Percentiles rank a stretch among this genome's conserved stretches.
Conservation (phyloP, 1,140 invertebrate genomes). For the Cotesia typhae region DNA sequence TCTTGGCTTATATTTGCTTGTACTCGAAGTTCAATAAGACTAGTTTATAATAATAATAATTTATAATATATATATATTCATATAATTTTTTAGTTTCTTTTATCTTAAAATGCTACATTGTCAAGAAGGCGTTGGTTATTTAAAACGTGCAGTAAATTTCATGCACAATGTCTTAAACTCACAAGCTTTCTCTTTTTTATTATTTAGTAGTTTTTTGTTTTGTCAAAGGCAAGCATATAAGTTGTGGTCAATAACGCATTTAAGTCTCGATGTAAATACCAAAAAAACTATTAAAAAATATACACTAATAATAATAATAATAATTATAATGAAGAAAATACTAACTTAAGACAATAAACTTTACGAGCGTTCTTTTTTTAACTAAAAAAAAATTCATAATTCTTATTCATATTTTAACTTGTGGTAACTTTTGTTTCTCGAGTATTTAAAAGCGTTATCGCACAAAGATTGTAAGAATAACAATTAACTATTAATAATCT, state of each 20-base stretch:
- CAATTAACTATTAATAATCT: not conserved
- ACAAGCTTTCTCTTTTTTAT: constrained; percentile 29
- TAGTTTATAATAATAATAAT: constrained; percentile 34
- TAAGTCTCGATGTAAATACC: constrained; percentile 3
- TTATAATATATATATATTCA: constrained; percentile 25
- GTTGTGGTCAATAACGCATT: constrained; percentile 22
- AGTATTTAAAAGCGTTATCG: constrained; percentile 8
- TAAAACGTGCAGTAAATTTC: constrained; percentile 16
- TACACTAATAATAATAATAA: not conserved
- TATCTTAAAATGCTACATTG: constrained; percentile 26
- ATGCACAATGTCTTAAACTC: constrained; percentile 24
- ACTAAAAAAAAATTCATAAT: not conserved
- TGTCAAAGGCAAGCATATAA: constrained; percentile 30
- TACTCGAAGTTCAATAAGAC: constrained; percentile 40
- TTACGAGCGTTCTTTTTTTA: not conserved
- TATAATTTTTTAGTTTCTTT: too few species aligned
- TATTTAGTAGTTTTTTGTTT: constrained; percentile 10
- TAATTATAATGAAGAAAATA: constrained; percentile 25
- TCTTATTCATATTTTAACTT: not conserved
- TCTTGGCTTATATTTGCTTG: constrained; percentile 33
- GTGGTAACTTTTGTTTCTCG: constrained; percentile 14
- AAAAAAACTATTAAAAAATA: not conserved
- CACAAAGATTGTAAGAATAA: constrained; percentile 5
- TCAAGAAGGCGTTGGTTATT: constrained; percentile 17
- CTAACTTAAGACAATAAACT: not conserved